Evolutionary conservation across 1,140 invertebrate genomes (phyloP), one percentile per base, ranked within the genome.

Genomic region (Heliconius hewitsoni): DNA sequence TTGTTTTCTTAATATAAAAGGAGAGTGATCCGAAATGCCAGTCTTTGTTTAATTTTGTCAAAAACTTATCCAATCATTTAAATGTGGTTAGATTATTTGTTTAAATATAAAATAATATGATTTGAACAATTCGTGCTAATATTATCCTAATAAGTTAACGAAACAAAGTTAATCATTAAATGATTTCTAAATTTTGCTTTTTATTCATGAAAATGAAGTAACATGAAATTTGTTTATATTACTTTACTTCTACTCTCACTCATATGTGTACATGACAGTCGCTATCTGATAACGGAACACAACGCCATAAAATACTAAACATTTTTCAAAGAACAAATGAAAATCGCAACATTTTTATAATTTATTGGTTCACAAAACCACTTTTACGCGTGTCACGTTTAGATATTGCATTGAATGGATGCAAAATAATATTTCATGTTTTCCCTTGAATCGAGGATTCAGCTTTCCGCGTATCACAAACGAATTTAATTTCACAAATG

Each of bases 401-500:
- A 18, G 42, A 71, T 77, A 34, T 72, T 70, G 76, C 42, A 77
- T 77, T 42, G 50, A 71, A 77, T 76, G 42, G 39, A 76, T 76
- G 37, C 39, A 70, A 76, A 71, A 57, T 76, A 76, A 76, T 76
- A 39, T 39, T 71, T 76, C 75, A 66, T 76, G 42, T 77, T 77
- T 50, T 70, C n/a, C 37, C 66, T 27, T 0, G 18, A 75, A 76
- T 46, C 18, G 57, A 11, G 60, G 57, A 76, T 60, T 30, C 60
- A 57, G 70, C 71, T 52, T 73, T 60, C 60, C 23, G 46, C 39
- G 71, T 71, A 77, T 74, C 73, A 80, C 78, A 78, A 70, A 23
- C 71, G 74, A 79, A 84, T 84, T 84, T 82, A 80, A 84, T 84
- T 84, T 82, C 70, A 79, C 81, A 82, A 84, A 84, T 84, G 83